Evolutionary conservation across 1,140 invertebrate species (phyloP).

Genomic region (Lineus longissimus): DNA sequence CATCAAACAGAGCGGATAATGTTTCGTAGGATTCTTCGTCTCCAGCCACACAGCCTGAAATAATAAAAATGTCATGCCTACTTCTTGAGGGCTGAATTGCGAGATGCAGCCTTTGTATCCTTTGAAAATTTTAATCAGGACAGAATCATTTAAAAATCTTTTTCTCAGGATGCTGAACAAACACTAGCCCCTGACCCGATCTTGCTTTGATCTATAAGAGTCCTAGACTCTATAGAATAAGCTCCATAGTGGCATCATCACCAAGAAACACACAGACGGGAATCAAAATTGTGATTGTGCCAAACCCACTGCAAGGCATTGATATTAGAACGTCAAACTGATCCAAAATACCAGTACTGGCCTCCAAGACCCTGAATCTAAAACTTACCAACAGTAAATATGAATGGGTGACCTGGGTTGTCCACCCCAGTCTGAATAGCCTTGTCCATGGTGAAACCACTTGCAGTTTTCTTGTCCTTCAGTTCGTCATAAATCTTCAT

Average conservation of each 20-base stretch:
- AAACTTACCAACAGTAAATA: constrained; percentile 7
- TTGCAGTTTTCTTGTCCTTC: constrained; percentile 13
- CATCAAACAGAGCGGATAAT: constrained; percentile 15
- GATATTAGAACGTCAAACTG: too few species aligned
- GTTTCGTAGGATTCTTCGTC: constrained; percentile 18
- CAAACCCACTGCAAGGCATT: too few species aligned
- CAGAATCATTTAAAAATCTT: background rate
- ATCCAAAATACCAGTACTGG: too few species aligned
- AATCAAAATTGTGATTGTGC: too few species aligned
- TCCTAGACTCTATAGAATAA: too few species aligned
- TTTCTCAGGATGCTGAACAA: constrained; percentile 2
- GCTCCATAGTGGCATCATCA: too few species aligned
- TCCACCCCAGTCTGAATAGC: constrained; percentile 25
- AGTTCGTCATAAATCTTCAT: constrained; percentile 23
- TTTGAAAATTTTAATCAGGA: background rate
- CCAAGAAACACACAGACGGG: too few species aligned
- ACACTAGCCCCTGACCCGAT: too few species aligned
- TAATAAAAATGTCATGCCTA: constrained; percentile 1
- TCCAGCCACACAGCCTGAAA: constrained; percentile 15
- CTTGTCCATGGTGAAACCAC: constrained; percentile 24
- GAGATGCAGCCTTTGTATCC: background rate
- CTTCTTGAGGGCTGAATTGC: background rate
- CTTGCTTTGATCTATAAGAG: too few species aligned
- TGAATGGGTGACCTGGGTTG: constrained; percentile 7
- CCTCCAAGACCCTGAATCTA: too few species aligned